phyloP scores from a whole-genome alignment of 1,140 invertebrate species.

The Ptiloglossa arizonensis region DNA sequence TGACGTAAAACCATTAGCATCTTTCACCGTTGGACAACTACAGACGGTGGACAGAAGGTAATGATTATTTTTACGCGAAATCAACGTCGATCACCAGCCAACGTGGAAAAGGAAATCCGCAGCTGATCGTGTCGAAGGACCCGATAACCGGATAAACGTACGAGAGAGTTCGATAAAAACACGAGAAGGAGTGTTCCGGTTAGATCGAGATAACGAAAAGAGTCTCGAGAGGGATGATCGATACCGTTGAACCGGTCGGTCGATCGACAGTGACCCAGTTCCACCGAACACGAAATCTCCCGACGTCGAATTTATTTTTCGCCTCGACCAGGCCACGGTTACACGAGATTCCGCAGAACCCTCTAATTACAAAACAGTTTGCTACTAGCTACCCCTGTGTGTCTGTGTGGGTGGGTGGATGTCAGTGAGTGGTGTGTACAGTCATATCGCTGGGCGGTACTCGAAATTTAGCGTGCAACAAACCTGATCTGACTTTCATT shows the following conservation, averaged over 20 bases:
- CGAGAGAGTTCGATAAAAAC: conserved; percentile 15
- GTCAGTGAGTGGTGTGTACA: too few species aligned
- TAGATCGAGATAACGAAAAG: conserved; percentile 24
- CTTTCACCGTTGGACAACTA: background rate
- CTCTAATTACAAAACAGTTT: conserved; percentile 37
- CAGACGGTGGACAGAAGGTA: too few species aligned
- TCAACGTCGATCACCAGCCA: background rate
- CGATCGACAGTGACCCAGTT: conserved; percentile 47
- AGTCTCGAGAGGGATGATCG: conserved; percentile 40
- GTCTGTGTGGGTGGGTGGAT: too few species aligned
- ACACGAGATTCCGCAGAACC: background rate
- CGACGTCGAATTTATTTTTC: conserved; percentile 14
- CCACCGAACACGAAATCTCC: conserved; percentile 3
- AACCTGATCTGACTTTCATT: too few species aligned
- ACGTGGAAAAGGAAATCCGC: background rate
- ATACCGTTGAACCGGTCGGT: conserved; percentile 29
- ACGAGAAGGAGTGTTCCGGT: background rate
- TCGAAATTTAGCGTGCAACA: too few species aligned
- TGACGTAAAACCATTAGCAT: conserved; percentile 1
- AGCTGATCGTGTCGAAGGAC: background rate
- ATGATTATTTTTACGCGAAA: background rate
- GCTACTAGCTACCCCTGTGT: too few species aligned
- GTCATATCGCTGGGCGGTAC: too few species aligned
- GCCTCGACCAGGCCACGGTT: background rate
- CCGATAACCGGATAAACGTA: background rate